Evolutionary conservation across 2,113 vertebrate species (phyloP).

Genomic region (Syngnathus floridae): DNA sequence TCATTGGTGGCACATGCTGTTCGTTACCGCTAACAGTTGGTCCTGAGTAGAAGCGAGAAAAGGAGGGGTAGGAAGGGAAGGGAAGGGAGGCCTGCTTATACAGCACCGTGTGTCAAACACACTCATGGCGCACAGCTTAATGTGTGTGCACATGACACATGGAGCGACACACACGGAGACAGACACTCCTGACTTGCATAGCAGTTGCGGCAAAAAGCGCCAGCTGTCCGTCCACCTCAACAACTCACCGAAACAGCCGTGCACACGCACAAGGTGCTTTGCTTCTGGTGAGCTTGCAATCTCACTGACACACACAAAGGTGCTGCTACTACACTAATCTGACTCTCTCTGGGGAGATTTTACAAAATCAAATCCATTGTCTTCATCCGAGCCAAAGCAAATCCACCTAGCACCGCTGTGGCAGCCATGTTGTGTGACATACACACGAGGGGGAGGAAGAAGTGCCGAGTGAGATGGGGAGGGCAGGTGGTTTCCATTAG

Average conservation of each 20-base stretch:
- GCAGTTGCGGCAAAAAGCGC: conserved; percentile 37
- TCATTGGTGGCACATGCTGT: not conserved
- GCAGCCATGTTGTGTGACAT: conserved; percentile 32
- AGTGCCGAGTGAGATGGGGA: not conserved
- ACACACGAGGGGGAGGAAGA: conserved; percentile 3
- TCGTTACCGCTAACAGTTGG: not conserved
- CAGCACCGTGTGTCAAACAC: conserved; percentile 20
- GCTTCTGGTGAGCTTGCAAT: conserved; percentile 8
- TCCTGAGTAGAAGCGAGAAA: not conserved
- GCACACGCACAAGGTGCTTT: conserved; percentile 20
- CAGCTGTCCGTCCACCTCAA: conserved; percentile 42
- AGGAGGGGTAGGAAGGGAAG: too few species aligned
- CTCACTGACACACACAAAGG: not conserved
- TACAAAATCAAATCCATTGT: conserved; percentile 4
- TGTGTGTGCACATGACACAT: conserved; percentile 26
- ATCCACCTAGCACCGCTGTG: not conserved
- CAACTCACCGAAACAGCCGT: conserved; percentile 26
- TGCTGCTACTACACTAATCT: conserved; percentile 8
- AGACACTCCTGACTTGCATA: conserved; percentile 26
- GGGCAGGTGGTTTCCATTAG: conserved; percentile 41
- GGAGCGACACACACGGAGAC: conserved; percentile 12
- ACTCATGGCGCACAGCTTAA: conserved; percentile 22
- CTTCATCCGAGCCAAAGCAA: not conserved
- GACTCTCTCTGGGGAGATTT: conserved; percentile 1
- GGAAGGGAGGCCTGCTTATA: conserved; percentile 3